Percentiles rank a stretch among this genome's conserved stretches.
These are phyloP conservation scores for Saxicola maurus DNA, from an alignment of 2,797 vertebrate species.

Conservation along the genomic window DNA sequence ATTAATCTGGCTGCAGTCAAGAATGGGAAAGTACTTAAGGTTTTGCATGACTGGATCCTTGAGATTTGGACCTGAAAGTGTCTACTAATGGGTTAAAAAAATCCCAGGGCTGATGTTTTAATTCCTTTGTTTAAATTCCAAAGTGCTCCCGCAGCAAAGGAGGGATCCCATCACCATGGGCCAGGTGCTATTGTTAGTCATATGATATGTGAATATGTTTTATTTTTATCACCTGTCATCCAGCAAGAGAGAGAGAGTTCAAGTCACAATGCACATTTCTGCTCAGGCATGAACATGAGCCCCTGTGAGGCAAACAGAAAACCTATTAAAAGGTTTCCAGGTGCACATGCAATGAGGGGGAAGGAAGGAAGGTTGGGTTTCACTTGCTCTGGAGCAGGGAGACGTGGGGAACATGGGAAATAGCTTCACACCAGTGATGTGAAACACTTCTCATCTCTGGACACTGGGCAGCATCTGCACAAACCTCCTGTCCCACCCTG, in stretches of 20 bases:
- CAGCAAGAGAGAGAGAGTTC: conserved; percentile 21
- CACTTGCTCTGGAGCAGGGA: conserved; percentile 1
- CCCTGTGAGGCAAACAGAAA: conserved; percentile 56
- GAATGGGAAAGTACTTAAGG: conserved; percentile 23
- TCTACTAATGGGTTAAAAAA: conserved; percentile 43
- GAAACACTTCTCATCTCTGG: background rate
- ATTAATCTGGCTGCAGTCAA: conserved; percentile 28
- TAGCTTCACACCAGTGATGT: background rate
- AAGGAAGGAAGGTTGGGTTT: conserved; percentile 48
- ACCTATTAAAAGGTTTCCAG: conserved; percentile 52
- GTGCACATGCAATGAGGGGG: conserved; percentile 21
- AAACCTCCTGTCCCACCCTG: background rate
- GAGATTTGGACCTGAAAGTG: background rate
- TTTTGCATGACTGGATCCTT: background rate
- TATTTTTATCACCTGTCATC: conserved; percentile 61
- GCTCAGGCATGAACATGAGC: conserved; percentile 44
- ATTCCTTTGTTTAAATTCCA: conserved; percentile 51
- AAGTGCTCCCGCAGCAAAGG: background rate
- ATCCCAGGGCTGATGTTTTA: conserved; percentile 2
- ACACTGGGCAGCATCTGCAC: background rate
- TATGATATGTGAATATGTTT: conserved; percentile 14
- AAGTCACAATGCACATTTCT: conserved; percentile 31
- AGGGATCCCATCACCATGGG: background rate
- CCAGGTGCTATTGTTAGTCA: conserved; percentile 54
- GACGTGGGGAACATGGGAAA: background rate